A percentile compares a stretch with the other conserved stretches of the same genome.
Evolutionary conservation across 1,140 invertebrate genomes (phyloP).

Genomic region (Orchestia grillus): DNA sequence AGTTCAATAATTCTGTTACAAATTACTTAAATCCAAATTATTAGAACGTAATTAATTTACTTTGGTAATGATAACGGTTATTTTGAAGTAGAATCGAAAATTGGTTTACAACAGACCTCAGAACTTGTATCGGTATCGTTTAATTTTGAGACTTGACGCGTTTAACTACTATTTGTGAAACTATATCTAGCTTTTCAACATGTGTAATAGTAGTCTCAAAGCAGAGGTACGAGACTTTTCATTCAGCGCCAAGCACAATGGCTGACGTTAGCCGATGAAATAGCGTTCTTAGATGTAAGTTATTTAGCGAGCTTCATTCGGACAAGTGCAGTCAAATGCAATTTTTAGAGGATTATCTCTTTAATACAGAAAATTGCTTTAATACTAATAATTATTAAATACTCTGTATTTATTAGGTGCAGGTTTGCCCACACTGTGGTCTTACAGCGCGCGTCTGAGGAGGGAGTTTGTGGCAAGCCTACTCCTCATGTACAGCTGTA

Average conservation of each 20-base stretch:
- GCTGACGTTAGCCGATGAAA: constrained; percentile 41
- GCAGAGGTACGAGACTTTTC: background rate
- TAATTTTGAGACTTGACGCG: background rate
- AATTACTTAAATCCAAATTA: background rate
- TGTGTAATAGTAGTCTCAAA: background rate
- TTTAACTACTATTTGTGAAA: background rate
- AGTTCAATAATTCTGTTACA: background rate
- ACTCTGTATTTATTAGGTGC: constrained; percentile 47
- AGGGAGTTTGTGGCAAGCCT: background rate
- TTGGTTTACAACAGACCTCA: background rate
- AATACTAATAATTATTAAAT: constrained; percentile 42
- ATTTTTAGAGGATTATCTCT: background rate
- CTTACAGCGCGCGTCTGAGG: background rate
- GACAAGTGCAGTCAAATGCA: background rate
- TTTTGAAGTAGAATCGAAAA: background rate
- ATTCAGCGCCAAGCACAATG: background rate
- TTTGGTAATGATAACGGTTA: background rate
- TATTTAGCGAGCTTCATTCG: constrained; percentile 14
- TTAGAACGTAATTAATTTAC: background rate
- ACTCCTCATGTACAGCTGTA: background rate
- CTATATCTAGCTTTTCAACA: background rate
- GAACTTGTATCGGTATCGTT: background rate
- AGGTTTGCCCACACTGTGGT: background rate
- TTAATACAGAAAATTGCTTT: constrained; percentile 25
- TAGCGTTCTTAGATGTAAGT: constrained; percentile 30